Evolutionary conservation across 23 tunicate genomes (phyloP), one percentile per base, ranked within the genome.

Genomic region (Ascidia mentula): DNA sequence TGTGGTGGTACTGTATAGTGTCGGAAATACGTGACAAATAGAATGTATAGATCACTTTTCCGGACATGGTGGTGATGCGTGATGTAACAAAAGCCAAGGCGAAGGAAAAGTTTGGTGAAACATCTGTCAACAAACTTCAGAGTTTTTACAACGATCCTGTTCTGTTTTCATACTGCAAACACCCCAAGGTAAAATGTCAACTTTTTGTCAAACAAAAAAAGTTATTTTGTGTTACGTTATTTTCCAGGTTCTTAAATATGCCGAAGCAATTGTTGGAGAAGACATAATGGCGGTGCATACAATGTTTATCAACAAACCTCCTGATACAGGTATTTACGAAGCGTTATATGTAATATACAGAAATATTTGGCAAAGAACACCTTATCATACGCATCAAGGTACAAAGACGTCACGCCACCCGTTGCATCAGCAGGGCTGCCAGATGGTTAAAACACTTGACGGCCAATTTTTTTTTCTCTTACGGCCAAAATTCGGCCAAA

Each of bases 241-340:
- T 40, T 6, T 12, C 38, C 60, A 93, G 98, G 76, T 93, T 22
- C 46, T 87, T 74, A 73, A 88, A 72, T 93, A 93, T 75, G 98
- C 83, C 35, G 88, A 93, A 88, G 86, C 88, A 1, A 76, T 93
- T 71, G 81, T 82, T 26, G 98, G 98, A 30, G 45, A 81, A 72
- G 85, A 93, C 83, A 88, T 93, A 26, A 93, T 93, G 98, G 98
- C 93, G 15, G 86, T 93, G 86, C 98, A 93, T 69, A 83, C 92
- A 18, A 93, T 93, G 98, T 78, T 93, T 28, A 93, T 93, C 40
- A 93, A 93, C 72, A 93, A 93, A 60, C 98, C 98, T 18, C 98
- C 98, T 7, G 98, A 93, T 45, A 77, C 89, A 83, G 98, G 98
- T 93, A 32, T 2, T 40, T 28, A 79, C 15, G 13, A n/a, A n/a